Evolutionary conservation across 2,888 invertebrate species (phyloP).

Genomic region (Polyommatus iphigenia): DNA sequence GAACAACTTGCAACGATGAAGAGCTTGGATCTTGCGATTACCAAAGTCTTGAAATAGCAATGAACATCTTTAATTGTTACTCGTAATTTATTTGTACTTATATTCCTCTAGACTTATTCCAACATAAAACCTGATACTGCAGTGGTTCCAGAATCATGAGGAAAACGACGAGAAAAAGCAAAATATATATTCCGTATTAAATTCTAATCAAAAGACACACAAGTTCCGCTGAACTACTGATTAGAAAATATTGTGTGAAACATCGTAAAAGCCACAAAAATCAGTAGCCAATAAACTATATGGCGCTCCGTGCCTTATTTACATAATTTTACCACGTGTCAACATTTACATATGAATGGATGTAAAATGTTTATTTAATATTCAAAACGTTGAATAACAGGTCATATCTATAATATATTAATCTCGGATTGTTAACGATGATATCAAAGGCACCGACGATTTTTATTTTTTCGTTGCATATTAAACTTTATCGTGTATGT

Average conservation of each 20-base stretch:
- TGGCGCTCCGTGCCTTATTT: constrained; percentile 23
- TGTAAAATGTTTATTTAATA: constrained; percentile 47
- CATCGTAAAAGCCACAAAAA: constrained; percentile 3
- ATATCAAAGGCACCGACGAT: constrained; percentile 59
- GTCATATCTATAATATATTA: constrained; percentile 60
- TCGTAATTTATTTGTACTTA: neutral
- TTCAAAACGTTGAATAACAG: constrained; percentile 50
- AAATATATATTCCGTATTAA: neutral
- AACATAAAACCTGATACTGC: neutral
- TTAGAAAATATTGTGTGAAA: constrained; percentile 15
- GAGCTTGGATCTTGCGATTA: neutral
- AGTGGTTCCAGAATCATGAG: neutral
- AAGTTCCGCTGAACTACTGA: constrained; percentile 5
- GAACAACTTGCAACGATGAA: neutral
- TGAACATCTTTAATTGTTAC: neutral
- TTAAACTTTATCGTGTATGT: constrained; percentile 40
- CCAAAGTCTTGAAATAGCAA: neutral
- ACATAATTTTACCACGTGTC: constrained; percentile 28
- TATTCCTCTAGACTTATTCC: neutral
- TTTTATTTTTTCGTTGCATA: constrained; percentile 41
- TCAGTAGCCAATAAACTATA: constrained; percentile 16
- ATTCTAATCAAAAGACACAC: neutral
- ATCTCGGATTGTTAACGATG: constrained; percentile 72
- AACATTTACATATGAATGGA: constrained; percentile 42
- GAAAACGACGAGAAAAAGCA: neutral